Percentiles rank a stretch among this genome's conserved stretches.
phyloP scores from a whole-genome alignment of 2,113 vertebrate genomes.

The Pterocles gutturalis region DNA sequence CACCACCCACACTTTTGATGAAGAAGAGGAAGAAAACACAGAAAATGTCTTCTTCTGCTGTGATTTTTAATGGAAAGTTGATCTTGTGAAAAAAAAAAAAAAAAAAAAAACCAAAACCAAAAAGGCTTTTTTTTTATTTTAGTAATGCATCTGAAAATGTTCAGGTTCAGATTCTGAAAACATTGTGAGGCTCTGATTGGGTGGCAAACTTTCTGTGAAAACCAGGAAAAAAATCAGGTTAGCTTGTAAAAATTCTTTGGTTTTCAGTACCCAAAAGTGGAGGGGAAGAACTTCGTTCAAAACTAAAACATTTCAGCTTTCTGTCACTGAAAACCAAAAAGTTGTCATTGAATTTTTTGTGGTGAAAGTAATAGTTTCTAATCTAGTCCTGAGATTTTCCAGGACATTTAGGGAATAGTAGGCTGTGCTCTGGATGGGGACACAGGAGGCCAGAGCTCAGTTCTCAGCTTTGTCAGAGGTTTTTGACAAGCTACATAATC shows the following conservation, averaged over 20 bases:
- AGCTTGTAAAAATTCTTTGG: constrained; percentile 59
- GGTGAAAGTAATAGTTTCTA: constrained; percentile 65
- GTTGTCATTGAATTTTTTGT: constrained; percentile 55
- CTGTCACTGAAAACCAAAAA: constrained; percentile 50
- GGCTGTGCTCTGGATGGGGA: not conserved
- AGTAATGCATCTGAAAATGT: not conserved
- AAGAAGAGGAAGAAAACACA: not conserved
- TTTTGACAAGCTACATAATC: not conserved
- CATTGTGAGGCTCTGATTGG: not conserved
- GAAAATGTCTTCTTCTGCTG: not conserved
- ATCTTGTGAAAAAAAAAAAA: not conserved
- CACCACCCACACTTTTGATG: not conserved
- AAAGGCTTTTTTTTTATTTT: not conserved
- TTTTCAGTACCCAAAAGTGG: not conserved
- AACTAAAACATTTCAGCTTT: constrained; percentile 52
- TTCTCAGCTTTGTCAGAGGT: not conserved
- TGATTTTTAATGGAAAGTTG: not conserved
- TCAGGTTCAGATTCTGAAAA: not conserved
- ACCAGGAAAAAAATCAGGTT: constrained; percentile 1
- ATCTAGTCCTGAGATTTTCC: constrained; percentile 64
- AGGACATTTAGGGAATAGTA: constrained; percentile 58
- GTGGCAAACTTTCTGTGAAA: not conserved
- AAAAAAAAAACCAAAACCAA: too few relatives aligned
- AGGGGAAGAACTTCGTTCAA: constrained; percentile 20
- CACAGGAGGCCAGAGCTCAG: not conserved